phyloP scores from a whole-genome alignment of 1,140 invertebrate genomes.

The Scaptomyza hsui region DNA sequence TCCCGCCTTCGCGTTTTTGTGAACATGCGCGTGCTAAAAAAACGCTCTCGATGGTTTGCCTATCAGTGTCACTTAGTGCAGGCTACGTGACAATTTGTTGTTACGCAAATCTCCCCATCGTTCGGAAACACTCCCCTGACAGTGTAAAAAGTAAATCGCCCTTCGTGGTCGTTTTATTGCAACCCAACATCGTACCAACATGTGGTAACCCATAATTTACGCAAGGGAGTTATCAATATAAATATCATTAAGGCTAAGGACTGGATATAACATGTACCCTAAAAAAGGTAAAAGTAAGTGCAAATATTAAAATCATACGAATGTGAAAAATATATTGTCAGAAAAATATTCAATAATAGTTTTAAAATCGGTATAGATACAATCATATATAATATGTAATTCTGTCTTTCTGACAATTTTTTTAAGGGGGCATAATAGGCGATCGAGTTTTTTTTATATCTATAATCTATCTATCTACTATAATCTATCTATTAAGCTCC shows the following conservation, averaged over 20 bases:
- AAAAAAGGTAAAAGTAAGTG: constrained; percentile 1
- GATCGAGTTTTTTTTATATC: no score
- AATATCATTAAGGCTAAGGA: constrained; percentile 44
- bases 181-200: constrained; percentile 65
- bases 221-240: constrained; percentile 75
- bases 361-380: no score
- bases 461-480: no score
- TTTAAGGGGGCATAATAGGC: no score
- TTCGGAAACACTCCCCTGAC: constrained; percentile 42
- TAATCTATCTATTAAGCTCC: no score
- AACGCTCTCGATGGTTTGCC: constrained; percentile 55
- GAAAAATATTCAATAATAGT: no score
- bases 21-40: constrained; percentile 63
- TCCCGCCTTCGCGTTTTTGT: constrained; percentile 29
- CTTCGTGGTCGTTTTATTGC: constrained; percentile 48
- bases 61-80: constrained; percentile 58
- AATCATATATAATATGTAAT: no score
- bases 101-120: constrained; percentile 70
- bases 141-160: constrained; percentile 66
- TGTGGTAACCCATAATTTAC: constrained; percentile 80
- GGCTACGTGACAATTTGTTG: constrained; percentile 77
- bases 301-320: background rate
- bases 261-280: constrained; percentile 16
- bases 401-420: no score
- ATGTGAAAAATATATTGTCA: no score